Evolutionary conservation across 1,140 invertebrate genomes (phyloP).

Genomic region (Eueides isabella): DNA sequence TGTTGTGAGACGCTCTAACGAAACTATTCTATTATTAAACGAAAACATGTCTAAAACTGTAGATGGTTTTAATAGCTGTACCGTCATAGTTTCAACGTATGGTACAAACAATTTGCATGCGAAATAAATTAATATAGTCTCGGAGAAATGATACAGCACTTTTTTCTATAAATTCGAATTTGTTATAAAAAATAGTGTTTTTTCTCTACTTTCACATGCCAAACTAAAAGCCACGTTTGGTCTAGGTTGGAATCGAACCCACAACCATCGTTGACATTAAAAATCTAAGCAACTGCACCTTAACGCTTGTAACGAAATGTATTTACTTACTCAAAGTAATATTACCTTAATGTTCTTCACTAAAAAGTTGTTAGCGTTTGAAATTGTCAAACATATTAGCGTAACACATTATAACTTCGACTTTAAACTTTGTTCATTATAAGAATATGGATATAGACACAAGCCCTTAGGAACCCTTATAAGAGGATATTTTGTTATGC

Average conservation of each 20-base stretch:
- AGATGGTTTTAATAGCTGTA: background rate
- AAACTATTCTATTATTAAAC: background rate
- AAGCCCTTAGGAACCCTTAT: background rate
- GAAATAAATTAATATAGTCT: too few relatives aligned
- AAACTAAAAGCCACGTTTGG: too few relatives aligned
- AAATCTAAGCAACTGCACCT: too few relatives aligned
- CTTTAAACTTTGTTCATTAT: background rate
- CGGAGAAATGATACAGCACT: too few relatives aligned
- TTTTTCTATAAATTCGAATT: too few relatives aligned
- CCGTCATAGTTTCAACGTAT: background rate
- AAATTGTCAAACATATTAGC: conserved; percentile 9
- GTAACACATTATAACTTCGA: conserved; percentile 1
- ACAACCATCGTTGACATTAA: too few relatives aligned
- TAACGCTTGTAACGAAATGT: too few relatives aligned
- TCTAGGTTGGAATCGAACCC: too few relatives aligned
- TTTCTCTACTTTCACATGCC: too few relatives aligned
- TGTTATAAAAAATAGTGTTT: too few relatives aligned
- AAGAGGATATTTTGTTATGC: background rate
- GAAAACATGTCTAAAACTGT: background rate
- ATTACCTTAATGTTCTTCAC: background rate
- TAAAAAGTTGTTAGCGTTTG: background rate
- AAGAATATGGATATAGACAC: background rate
- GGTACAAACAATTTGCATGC: background rate
- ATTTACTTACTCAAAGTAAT: background rate
- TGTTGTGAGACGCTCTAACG: background rate